phyloP scores from a whole-genome alignment of 2,888 invertebrate species.

The Magallana nippona region DNA sequence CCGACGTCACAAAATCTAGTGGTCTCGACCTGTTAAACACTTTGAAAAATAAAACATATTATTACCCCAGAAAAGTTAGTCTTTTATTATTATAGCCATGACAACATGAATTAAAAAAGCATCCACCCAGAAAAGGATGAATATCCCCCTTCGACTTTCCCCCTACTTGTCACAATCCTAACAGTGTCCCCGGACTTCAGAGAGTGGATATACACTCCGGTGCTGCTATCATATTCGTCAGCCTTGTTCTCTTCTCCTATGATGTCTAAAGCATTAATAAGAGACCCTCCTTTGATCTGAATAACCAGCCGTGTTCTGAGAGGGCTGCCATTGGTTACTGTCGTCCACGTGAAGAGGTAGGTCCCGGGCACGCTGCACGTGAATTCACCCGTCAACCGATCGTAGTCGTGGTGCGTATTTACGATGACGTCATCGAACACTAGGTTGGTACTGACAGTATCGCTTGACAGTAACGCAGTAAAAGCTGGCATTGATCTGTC shows the following conservation, averaged over 20 bases:
- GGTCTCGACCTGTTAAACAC: no score
- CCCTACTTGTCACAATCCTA: background rate
- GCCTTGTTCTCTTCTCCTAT: background rate
- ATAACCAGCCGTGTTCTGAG: background rate
- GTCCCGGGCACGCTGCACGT: background rate
- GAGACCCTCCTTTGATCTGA: constrained; percentile 2
- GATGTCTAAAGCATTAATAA: background rate
- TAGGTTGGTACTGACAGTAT: background rate
- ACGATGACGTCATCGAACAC: background rate
- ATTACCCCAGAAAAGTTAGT: no score
- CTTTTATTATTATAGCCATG: background rate
- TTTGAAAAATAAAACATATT: no score
- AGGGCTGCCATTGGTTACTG: background rate
- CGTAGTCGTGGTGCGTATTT: background rate
- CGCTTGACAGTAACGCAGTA: background rate
- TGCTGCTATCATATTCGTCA: constrained; percentile 10
- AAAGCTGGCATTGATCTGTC: background rate
- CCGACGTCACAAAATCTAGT: no score
- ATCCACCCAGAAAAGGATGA: constrained; percentile 4
- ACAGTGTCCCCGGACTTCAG: background rate
- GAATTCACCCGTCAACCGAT: background rate
- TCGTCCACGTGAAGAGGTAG: constrained; percentile 5
- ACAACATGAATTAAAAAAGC: background rate
- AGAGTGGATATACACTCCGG: background rate
- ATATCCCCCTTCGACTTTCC: constrained; percentile 4